Evolutionary conservation across 2,797 vertebrate genomes (phyloP).

Genomic region (Cyclopterus lumpus): DNA sequence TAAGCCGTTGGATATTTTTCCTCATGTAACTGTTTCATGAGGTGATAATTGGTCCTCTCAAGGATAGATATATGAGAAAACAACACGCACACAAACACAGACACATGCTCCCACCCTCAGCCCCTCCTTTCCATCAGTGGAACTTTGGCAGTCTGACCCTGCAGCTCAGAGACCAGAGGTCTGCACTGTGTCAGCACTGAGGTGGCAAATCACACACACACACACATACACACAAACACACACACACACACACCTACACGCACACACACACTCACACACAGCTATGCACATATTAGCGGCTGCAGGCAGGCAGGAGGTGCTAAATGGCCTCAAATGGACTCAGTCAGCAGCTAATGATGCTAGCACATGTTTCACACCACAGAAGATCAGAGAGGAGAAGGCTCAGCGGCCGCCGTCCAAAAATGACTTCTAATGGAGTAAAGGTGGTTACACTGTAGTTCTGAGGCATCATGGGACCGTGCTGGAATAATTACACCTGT

Average conservation of each 20-base stretch:
- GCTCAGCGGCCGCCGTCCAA: conserved; percentile 5
- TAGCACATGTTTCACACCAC: conserved; percentile 59
- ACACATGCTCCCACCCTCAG: conserved; percentile 3
- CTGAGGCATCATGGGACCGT: background rate
- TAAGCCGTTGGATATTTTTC: background rate
- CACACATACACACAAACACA: conserved; percentile 8
- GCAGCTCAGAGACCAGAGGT: conserved; percentile 33
- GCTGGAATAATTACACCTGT: background rate
- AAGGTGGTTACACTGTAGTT: conserved; percentile 11
- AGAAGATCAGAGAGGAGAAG: conserved; percentile 28
- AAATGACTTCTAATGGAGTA: conserved; percentile 25
- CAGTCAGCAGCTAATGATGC: conserved; percentile 68
- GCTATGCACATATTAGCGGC: conserved; percentile 20
- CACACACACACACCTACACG: conserved; percentile 2
- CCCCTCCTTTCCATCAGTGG: conserved; percentile 9
- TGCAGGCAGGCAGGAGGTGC: conserved; percentile 68
- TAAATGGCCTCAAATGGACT: conserved; percentile 78
- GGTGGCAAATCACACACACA: conserved; percentile 27
- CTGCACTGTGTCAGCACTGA: conserved; percentile 19
- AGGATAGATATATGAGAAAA: background rate
- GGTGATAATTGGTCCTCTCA: background rate
- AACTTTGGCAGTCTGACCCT: conserved; percentile 51
- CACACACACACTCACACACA: conserved; percentile 11
- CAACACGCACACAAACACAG: conserved; percentile 5
- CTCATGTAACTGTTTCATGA: background rate